A percentile compares a stretch with the other conserved stretches of the same genome.
Conservation (phyloP, 2,113 vertebrate genomes). For the Seriola dumerili region DNA sequence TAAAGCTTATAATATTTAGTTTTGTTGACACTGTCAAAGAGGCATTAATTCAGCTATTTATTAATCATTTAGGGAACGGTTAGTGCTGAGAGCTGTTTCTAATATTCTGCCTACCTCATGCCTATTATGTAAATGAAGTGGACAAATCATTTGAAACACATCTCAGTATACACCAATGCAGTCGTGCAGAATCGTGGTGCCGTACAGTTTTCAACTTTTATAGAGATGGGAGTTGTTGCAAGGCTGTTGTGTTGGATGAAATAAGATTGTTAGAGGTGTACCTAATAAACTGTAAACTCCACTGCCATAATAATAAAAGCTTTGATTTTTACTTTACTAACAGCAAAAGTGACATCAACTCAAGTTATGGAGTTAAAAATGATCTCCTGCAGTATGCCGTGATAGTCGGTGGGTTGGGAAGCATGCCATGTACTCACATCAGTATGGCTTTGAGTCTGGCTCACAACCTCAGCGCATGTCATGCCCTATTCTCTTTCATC, state of each 20-base stretch:
- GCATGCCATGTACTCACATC: constrained; percentile 57
- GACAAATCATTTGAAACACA: neutral
- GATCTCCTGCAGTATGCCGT: constrained; percentile 21
- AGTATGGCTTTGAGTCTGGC: constrained; percentile 44
- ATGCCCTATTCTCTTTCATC: constrained; percentile 69
- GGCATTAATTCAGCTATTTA: neutral
- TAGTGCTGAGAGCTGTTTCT: neutral
- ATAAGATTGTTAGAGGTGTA: neutral
- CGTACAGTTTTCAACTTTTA: neutral
- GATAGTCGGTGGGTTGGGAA: constrained; percentile 58
- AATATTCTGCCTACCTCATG: neutral
- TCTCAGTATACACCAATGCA: neutral
- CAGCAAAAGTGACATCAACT: constrained; percentile 22
- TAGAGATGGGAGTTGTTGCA: neutral
- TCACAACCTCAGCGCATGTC: constrained; percentile 40
- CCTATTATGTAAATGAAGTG: neutral
- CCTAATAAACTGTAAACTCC: neutral
- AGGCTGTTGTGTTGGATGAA: neutral
- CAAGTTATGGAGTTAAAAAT: constrained; percentile 13
- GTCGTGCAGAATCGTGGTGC: neutral
- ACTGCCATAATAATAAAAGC: constrained; percentile 19
- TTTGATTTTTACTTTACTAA: constrained; percentile 20
- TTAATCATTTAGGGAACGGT: neutral
- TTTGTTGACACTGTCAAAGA: neutral
- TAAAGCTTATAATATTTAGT: neutral